Base-by-base conservation (phyloP, 1,140 invertebrate species). In the Stegodyphus mimosarum region DNA sequence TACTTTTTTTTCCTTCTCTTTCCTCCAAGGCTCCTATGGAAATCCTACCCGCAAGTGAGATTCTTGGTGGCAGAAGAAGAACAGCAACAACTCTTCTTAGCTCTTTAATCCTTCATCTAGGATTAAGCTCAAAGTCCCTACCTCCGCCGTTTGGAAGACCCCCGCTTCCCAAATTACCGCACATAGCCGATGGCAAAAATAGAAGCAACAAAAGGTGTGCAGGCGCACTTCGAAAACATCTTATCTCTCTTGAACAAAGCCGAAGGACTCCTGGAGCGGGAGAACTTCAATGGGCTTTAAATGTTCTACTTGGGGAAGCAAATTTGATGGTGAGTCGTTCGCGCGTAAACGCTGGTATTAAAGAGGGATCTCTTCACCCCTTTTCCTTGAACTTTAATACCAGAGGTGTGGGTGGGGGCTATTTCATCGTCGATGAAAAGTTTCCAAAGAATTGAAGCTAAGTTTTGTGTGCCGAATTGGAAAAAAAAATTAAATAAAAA, bases 231-330 rank as follows among this genome's bases (percentile, higher is more conserved):
- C 6, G 48, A 52, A 77, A 67, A 77, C 75, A 67, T 77, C 75
- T 77, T 77, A 77, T 77, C 63, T 77, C 55, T 60, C 15, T 60
- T 15, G 55, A 60, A 60, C 55, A 60, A 52, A 77, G 63, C 75
- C 51, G 18, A 52, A 77, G 64, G 63, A 51, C 49, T 67, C 66
- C n/a, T 49, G 67, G 33, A 33, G 33, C 33, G 33, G 33, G 33
- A 33, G 33, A 70, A 70, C 5, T 70, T n/a, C n/a, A 52, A 74
- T 74, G 52, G 72, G 52, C 17, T 74, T 55, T 74, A 74, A 74
- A 63, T 60, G 72, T 17, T 74, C 50, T 74, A 74, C 72, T 74
- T 74, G 52, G 53, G 52, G 13, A 74, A 74, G 72, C 51, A 60
- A 60, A 55, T 74, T 60, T 55, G 72, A 48, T 74, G 18, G 72